Evolutionary conservation across 2,113 vertebrate species (phyloP).

Genomic region (Oreotragus oreotragus): DNA sequence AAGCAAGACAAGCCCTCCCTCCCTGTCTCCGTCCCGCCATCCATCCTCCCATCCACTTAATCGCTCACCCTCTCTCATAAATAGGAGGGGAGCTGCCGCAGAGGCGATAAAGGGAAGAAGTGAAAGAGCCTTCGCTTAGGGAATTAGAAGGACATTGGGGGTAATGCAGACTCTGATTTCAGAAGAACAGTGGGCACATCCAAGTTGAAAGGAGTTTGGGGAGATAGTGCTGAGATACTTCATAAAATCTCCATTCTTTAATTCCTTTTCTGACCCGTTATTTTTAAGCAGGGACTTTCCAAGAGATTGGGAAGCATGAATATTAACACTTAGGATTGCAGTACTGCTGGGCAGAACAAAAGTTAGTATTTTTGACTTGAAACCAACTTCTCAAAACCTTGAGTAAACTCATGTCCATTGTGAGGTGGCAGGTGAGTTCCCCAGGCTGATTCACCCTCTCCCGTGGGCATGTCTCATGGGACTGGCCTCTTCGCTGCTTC

Average conservation of each 20-base stretch:
- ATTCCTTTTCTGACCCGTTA: not conserved
- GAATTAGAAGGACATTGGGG: not conserved
- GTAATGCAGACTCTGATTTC: not conserved
- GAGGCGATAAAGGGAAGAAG: not conserved
- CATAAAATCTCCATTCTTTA: not conserved
- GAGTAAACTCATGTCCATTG: too few relatives aligned
- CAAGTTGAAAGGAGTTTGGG: not conserved
- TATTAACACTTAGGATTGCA: not conserved
- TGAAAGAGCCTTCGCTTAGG: not conserved
- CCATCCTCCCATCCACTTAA: not conserved
- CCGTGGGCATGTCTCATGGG: rapidly evolving
- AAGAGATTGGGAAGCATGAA: not conserved
- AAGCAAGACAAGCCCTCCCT: too few relatives aligned
- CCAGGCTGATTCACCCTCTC: not conserved
- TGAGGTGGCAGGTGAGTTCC: not conserved
- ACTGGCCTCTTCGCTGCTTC: not conserved
- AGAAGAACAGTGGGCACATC: not conserved
- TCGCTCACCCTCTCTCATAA: not conserved
- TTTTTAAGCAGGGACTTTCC: not conserved
- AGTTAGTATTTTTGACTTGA: not conserved
- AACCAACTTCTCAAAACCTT: not conserved
- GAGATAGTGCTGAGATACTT: not conserved
- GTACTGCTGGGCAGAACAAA: not conserved
- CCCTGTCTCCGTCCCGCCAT: not conserved
- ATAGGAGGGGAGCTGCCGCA: not conserved